Evolutionary conservation across 1,140 invertebrate genomes (phyloP).

Genomic region (Pseudomyrmex sp.): DNA sequence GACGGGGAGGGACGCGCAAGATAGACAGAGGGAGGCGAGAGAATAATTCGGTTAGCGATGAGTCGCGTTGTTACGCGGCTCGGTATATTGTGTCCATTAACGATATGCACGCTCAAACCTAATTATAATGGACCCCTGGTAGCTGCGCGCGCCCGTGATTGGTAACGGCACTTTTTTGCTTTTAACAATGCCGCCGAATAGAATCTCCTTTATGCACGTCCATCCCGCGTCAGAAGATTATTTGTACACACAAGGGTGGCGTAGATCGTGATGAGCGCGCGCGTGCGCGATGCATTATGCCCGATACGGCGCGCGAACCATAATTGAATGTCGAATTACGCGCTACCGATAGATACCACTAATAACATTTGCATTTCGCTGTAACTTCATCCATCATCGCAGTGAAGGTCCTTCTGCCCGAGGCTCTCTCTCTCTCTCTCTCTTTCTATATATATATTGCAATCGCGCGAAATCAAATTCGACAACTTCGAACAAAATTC

Average conservation of each 20-base stretch:
- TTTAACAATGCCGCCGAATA: conserved; percentile 53
- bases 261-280: conserved; percentile 60
- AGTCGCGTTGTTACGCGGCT: conserved; percentile 65
- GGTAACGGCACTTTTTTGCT: conserved; percentile 50
- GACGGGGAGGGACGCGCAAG: conserved; percentile 4
- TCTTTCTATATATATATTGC: no score
- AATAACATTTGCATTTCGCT: conserved; percentile 67
- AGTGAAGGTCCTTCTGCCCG: conserved; percentile 45
- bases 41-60: conserved; percentile 74
- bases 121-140: conserved; percentile 74
- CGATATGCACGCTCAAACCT: conserved; percentile 73
- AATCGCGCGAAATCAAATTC: conserved; percentile 4
- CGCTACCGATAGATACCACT: conserved; percentile 68
- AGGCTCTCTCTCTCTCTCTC: no score
- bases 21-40: conserved; percentile 13
- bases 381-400: conserved; percentile 69
- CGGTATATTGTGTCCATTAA: conserved; percentile 77
- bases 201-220: conserved; percentile 45
- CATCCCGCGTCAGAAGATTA: conserved; percentile 56
- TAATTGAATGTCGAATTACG: conserved; percentile 73
- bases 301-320: conserved; percentile 55
- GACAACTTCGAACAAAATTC: conserved; percentile 9
- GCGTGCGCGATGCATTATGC: conserved; percentile 64
- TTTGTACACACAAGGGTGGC: conserved; percentile 59
- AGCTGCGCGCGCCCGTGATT: conserved; percentile 40